Evolutionary conservation across 2,888 invertebrate species (phyloP), one percentile per base, ranked within the genome.

Genomic region (Lasioglossum leucozonium): DNA sequence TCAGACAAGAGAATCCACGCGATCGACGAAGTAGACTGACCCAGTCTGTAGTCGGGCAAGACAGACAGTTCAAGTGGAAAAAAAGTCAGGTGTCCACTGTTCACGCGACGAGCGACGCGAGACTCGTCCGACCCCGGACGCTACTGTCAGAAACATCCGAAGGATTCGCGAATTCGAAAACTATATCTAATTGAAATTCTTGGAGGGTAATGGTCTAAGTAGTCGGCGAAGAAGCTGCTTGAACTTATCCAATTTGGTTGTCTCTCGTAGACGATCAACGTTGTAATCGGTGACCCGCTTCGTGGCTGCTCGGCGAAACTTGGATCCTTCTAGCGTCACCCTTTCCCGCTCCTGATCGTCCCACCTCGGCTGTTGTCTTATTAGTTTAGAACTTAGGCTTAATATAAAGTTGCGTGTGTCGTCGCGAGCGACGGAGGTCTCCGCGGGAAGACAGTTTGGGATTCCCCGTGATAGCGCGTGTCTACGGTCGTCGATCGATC

Each of bases 301-400:
- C 90, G 82, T 88, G 87, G 86, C 87, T 91, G 85, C 86, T 78
- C 77, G 85, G 86, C 82, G 87, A 89, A 86, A 91, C 88, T 88
- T 88, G 88, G 87, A 88, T 88, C 90, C 86, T 90, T 91, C 89
- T 87, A 86, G 84, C 82, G 81, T 67, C 79, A 69, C 78, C 83
- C 84, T 78, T 79, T 76, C 78, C 71, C 74, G 69, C 73, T 65
- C 87, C 84, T 86, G 90, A 89, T 90, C 90, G 86, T 90, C 87
- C 86, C 79, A 76, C 74, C 89, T 82, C 87, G 87, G 77, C 69
- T 90, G 90, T 91, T 88, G 91, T 92, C 93, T 94, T 94, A 94
- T 94, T 94, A 94, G 94, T 94, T 94, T 93, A 90, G 90, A 94
- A 94, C 93, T 94, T 92, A 91, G 91, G 91, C 92, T 89, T 83